Percentiles rank a stretch among this genome's conserved stretches.
Evolutionary conservation across 2,797 vertebrate species (phyloP).

Genomic region (Sitta carolinensis): DNA sequence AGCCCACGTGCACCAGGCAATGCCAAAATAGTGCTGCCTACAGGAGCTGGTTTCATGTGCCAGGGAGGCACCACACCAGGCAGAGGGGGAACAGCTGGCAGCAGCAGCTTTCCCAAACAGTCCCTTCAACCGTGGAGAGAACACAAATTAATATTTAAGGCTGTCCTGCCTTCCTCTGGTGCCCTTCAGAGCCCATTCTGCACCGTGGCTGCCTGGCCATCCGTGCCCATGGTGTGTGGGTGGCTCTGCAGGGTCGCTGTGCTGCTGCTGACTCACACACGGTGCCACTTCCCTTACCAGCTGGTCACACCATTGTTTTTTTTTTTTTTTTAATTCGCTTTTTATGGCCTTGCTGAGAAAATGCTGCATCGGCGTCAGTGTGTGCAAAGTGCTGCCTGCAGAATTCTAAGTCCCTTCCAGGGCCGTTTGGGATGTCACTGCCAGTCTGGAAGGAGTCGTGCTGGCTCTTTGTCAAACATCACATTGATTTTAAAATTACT

Average conservation of each 20-base stretch:
- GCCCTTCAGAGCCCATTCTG: background rate
- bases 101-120: background rate
- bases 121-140: accelerated
- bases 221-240: background rate
- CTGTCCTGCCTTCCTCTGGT: accelerated
- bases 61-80: background rate
- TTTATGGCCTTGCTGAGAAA: background rate
- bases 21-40: accelerated
- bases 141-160: background rate
- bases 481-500: slow-evolving; percentile 35
- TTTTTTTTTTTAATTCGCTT: accelerated
- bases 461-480: slow-evolving; percentile 39
- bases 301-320: background rate
- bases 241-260: background rate
- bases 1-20: background rate
- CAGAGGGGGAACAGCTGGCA: background rate
- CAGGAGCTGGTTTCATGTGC: accelerated
- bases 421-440: background rate
- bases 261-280: background rate
- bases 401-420: slow-evolving; percentile 7
- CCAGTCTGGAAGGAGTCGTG: slow-evolving; percentile 4
- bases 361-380: background rate
- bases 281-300: background rate
- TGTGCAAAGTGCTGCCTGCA: background rate
- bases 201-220: background rate